These are phyloP conservation scores for Phodopus roborovskii DNA, from an alignment of 2,113 vertebrate species.

Conservation along the genomic window DNA sequence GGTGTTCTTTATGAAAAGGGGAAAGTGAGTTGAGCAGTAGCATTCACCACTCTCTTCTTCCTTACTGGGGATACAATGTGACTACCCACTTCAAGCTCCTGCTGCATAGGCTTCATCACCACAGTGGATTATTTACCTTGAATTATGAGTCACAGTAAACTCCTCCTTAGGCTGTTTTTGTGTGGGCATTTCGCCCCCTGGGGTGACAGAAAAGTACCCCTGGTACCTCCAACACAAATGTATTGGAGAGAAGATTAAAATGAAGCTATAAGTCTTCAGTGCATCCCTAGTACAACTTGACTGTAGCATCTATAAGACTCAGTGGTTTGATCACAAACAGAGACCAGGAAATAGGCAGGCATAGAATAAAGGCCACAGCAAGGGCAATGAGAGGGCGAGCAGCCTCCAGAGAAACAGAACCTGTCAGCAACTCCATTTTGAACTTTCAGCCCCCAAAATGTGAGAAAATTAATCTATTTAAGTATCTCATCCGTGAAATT, in stretches of 20 bases:
- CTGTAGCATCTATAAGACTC: not conserved
- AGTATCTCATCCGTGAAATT: not conserved
- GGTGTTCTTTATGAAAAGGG: not conserved
- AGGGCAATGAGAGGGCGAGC: not conserved
- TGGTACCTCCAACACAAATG: not conserved
- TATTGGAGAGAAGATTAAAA: not conserved
- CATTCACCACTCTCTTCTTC: not conserved
- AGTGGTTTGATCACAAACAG: not conserved
- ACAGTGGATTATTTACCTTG: not conserved
- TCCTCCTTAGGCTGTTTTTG: not conserved
- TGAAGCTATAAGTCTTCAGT: not conserved
- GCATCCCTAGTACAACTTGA: not conserved
- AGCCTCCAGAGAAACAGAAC: not conserved
- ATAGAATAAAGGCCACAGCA: not conserved
- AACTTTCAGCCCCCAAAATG: not conserved
- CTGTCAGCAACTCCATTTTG: not conserved
- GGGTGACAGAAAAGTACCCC: not conserved
- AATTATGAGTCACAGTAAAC: not conserved
- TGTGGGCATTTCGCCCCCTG: not conserved
- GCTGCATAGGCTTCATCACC: not conserved
- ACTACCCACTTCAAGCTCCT: not conserved
- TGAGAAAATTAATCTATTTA: conserved; percentile 1
- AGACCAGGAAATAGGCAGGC: not conserved
- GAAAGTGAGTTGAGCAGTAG: not conserved
- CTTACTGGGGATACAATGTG: not conserved